Evolutionary conservation across 2,113 vertebrate species (phyloP).

Genomic region (Illadopsis cleaveri): DNA sequence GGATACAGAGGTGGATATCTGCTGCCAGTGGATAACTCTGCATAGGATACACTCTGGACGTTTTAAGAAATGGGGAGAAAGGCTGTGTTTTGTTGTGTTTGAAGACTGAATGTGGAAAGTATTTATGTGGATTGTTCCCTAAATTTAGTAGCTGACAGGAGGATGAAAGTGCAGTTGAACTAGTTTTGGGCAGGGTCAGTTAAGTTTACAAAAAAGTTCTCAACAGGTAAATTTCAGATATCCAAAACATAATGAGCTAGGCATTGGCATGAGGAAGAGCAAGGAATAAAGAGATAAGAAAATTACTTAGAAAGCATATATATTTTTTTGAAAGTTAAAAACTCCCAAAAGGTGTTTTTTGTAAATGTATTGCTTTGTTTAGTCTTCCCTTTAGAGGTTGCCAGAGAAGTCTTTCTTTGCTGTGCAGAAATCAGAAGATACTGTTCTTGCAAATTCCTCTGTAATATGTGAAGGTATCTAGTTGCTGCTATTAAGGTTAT

Average conservation of each 20-base stretch:
- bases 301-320: not conserved
- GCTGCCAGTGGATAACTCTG: not conserved
- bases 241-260: not conserved
- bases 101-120: not conserved
- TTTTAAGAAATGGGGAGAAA: not conserved
- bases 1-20: not conserved
- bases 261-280: not conserved
- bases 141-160: not conserved
- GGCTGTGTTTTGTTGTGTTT: not conserved
- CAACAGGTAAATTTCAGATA: not conserved
- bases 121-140: not conserved
- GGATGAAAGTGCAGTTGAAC: not conserved
- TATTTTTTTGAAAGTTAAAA: not conserved
- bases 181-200: not conserved
- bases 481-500: not conserved
- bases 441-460: not conserved
- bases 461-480: not conserved
- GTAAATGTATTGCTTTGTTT: not conserved
- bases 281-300: not conserved
- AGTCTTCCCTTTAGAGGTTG: not conserved
- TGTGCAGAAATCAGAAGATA: not conserved
- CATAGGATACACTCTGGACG: accelerated
- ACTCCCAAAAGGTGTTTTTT: accelerated
- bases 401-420: not conserved
- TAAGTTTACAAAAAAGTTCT: not conserved